Evolutionary conservation across 2,888 invertebrate genomes (phyloP).

Genomic region (Coenonympha glycerion): DNA sequence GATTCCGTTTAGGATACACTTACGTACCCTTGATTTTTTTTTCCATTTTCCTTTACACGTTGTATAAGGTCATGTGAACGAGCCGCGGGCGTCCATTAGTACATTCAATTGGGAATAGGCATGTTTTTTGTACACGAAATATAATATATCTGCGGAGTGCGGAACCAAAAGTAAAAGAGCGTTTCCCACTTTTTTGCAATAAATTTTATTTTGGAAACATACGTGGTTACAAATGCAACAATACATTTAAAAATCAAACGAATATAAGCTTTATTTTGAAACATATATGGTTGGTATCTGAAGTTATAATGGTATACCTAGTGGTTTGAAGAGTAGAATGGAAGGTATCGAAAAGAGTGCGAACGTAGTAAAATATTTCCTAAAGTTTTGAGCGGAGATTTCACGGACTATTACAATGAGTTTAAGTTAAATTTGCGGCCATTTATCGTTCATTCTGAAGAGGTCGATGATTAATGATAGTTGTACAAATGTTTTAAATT

Average conservation of each 20-base stretch:
- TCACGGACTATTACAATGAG: constrained; percentile 51
- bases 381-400: constrained; percentile 47
- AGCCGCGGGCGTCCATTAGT: too few relatives aligned
- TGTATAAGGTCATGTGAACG: too few relatives aligned
- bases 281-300: too few relatives aligned
- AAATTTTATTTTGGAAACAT: not conserved
- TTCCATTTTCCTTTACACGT: too few relatives aligned
- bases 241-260: not conserved
- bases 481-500: not conserved
- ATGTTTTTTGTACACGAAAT: too few relatives aligned
- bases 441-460: constrained; percentile 64
- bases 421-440: constrained; percentile 58
- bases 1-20: too few relatives aligned
- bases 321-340: constrained; percentile 24
- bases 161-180: not conserved
- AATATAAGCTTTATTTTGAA: not conserved
- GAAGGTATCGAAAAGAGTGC: constrained; percentile 45
- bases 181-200: not conserved
- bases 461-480: constrained; percentile 52
- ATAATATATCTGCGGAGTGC: not conserved
- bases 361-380: constrained; percentile 49
- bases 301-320: too few relatives aligned
- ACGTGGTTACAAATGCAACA: not conserved
- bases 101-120: too few relatives aligned
- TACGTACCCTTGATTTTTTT: too few relatives aligned